Conservation (phyloP, 2,888 invertebrate genomes). For the Sesia bembeciformis region DNA sequence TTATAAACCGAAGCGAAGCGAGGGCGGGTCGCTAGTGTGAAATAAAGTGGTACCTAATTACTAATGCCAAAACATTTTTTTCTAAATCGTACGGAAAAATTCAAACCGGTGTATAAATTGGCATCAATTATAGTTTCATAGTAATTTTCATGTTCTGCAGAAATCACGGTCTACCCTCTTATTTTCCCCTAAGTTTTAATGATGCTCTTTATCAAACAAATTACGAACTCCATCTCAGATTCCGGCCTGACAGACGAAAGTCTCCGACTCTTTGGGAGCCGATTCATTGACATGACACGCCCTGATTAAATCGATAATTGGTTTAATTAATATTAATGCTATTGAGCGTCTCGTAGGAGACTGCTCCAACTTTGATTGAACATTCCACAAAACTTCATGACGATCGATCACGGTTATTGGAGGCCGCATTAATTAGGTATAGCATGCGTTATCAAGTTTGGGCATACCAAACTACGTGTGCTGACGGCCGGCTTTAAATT, state of each 20-base stretch:
- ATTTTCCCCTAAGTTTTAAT: not conserved
- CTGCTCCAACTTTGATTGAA: slow-evolving; percentile 22
- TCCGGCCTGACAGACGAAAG: not conserved
- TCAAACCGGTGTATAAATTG: no score
- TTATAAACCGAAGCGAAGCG: no score
- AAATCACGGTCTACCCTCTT: no score
- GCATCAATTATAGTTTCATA: no score
- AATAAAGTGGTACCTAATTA: no score
- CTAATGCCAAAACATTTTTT: no score
- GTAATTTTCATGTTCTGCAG: no score
- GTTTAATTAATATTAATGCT: slow-evolving; percentile 25
- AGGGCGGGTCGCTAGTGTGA: no score
- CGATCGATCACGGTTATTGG: slow-evolving; percentile 15
- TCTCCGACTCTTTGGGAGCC: not conserved
- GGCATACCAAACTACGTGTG: not conserved
- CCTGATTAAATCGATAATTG: slow-evolving; percentile 20
- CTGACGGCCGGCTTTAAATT: no score
- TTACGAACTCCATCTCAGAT: not conserved
- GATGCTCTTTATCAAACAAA: not conserved
- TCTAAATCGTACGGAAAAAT: no score
- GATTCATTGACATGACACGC: slow-evolving; percentile 10
- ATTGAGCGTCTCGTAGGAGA: slow-evolving; percentile 17
- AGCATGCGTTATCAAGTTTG: not conserved
- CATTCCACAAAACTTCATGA: slow-evolving; percentile 20
- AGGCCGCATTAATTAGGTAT: not conserved